Evolutionary conservation across 1,140 invertebrate genomes (phyloP).

Genomic region (Drosophila elegans): DNA sequence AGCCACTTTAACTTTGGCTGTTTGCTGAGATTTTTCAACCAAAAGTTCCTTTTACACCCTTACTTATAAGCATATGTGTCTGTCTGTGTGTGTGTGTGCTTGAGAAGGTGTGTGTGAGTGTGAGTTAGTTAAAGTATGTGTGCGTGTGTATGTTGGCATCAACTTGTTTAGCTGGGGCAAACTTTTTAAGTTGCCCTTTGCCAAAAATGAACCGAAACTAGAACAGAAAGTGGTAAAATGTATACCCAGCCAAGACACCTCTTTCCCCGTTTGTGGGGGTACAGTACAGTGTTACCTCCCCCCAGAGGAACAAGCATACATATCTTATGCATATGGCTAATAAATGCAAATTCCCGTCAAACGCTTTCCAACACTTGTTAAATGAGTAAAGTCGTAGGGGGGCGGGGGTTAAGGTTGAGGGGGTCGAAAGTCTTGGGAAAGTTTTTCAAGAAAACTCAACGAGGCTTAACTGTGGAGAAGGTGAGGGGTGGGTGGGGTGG

Average conservation of each 20-base stretch:
- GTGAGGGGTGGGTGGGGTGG: conserved; percentile 1
- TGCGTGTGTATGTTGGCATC: conserved; percentile 50
- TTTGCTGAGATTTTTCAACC: conserved; percentile 72
- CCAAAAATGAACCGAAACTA: conserved; percentile 67
- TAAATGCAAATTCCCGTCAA: conserved; percentile 17
- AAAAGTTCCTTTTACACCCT: conserved; percentile 27
- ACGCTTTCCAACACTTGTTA: conserved; percentile 26
- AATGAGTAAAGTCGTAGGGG: conserved; percentile 11
- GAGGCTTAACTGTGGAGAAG: conserved; percentile 4
- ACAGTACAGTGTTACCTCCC: conserved; percentile 21
- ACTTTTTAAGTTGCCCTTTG: conserved; percentile 64
- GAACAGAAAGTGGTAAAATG: conserved; percentile 45
- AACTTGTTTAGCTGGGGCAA: conserved; percentile 61
- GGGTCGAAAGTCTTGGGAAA: not conserved
- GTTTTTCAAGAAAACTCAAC: conserved; percentile 2
- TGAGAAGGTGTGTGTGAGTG: conserved; percentile 25
- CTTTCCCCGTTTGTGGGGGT: not conserved
- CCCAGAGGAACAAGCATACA: not conserved
- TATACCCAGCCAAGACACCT: conserved; percentile 36
- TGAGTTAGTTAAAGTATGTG: conserved; percentile 5
- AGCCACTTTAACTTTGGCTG: conserved; percentile 73
- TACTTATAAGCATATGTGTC: conserved; percentile 1
- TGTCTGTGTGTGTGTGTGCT: conserved; percentile 24
- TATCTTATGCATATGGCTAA: conserved; percentile 24
- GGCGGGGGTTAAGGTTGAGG: not conserved